Conservation (phyloP, 2,888 invertebrate genomes). For the Prenolepis imparis region DNA sequence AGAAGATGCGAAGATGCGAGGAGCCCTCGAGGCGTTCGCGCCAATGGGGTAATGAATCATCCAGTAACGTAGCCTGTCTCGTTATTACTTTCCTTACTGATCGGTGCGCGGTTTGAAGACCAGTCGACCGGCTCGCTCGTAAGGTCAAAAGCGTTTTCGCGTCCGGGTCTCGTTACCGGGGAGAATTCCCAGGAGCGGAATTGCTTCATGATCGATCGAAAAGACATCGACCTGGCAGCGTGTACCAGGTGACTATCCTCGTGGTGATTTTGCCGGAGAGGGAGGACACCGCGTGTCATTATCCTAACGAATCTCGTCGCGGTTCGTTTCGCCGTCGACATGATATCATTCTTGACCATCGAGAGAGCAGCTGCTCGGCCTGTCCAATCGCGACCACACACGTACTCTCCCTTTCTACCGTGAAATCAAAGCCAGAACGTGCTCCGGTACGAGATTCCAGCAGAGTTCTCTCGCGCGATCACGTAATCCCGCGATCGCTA, state of each 20-base stretch:
- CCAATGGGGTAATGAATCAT: conserved; percentile 73
- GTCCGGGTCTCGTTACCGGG: conserved; percentile 30
- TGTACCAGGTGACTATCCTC: conserved; percentile 1
- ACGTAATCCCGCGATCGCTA: conserved; percentile 59
- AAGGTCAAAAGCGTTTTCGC: conserved; percentile 68
- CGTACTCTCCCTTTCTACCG: conserved; percentile 65
- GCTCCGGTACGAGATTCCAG: conserved; percentile 62
- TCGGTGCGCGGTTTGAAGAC: conserved; percentile 58
- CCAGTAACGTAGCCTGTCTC: conserved; percentile 75
- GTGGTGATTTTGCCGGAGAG: neutral
- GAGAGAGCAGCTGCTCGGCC: conserved; percentile 40
- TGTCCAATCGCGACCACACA: conserved; percentile 65
- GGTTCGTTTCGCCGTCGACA: conserved; percentile 58
- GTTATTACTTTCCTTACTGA: conserved; percentile 74
- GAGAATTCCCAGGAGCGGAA: conserved; percentile 28
- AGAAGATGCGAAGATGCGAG: conserved; percentile 20
- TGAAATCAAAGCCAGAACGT: conserved; percentile 57
- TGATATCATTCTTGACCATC: conserved; percentile 41
- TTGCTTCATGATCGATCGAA: conserved; percentile 30
- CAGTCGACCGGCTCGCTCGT: conserved; percentile 57
- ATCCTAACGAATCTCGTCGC: conserved; percentile 49
- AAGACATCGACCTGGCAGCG: conserved; percentile 13
- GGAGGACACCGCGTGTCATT: conserved; percentile 22
- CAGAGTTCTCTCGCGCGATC: conserved; percentile 45
- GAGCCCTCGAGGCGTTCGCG: conserved; percentile 58